These are phyloP conservation scores for Sicus ferrugineus DNA, from an alignment of 2,888 invertebrate species.

Conservation along the genomic window DNA sequence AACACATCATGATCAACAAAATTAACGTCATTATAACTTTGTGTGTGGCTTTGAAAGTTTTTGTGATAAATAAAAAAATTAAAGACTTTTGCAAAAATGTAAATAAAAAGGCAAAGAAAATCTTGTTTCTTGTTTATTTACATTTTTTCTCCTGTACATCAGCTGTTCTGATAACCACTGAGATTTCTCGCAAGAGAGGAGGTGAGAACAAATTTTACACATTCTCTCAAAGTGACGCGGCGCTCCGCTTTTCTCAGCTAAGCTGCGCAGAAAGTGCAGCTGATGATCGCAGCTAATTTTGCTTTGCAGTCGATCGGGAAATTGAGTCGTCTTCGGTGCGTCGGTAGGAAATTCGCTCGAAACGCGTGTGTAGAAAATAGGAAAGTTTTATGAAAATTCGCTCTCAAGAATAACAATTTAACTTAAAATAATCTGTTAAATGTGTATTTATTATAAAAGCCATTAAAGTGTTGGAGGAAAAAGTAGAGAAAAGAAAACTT, in stretches of 20 bases:
- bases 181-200: background rate
- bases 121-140: background rate
- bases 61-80: too few relatives aligned
- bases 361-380: slow-evolving; percentile 2
- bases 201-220: background rate
- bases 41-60: too few relatives aligned
- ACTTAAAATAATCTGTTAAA: too few relatives aligned
- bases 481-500: too few relatives aligned
- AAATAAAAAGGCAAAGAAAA: background rate
- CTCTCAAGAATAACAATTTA: background rate
- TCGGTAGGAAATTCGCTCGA: background rate
- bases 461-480: too few relatives aligned
- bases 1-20: too few relatives aligned
- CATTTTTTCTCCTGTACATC: background rate
- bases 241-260: background rate
- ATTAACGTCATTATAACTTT: too few relatives aligned
- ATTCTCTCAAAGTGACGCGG: background rate
- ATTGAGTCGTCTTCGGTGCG: slow-evolving; percentile 13
- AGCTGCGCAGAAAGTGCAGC: background rate
- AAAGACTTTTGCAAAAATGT: too few relatives aligned
- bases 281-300: background rate
- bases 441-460: too few relatives aligned
- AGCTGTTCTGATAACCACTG: slow-evolving; percentile 11
- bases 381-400: background rate
- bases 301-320: slow-evolving; percentile 14